These are phyloP conservation scores for Agrypnus murinus DNA, from an alignment of 2,888 invertebrate species.

Conservation along the genomic window DNA sequence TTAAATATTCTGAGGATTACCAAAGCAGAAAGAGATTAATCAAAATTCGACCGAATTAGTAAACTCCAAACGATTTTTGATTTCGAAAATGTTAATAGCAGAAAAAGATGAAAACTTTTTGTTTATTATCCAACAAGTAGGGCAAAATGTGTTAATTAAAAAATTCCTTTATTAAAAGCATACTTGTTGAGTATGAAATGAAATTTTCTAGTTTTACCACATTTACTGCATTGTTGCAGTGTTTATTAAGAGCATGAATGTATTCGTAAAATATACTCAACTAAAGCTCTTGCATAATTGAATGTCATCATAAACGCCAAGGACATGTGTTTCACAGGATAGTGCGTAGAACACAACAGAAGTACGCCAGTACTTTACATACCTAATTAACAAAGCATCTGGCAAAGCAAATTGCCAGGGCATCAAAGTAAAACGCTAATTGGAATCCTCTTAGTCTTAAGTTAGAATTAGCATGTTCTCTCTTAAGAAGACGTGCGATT, in stretches of 20 bases:
- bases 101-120: too few species aligned
- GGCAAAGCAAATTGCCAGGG: conserved; percentile 45
- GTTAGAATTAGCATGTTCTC: conserved; percentile 37
- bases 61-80: too few species aligned
- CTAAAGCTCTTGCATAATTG: conserved; percentile 33
- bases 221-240: too few species aligned
- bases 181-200: too few species aligned
- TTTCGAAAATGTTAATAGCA: too few species aligned
- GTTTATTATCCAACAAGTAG: too few species aligned
- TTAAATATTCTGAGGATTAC: not conserved
- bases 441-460: conserved; percentile 42
- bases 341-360: conserved; percentile 30
- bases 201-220: too few species aligned
- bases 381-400: conserved; percentile 48
- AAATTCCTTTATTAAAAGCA: too few species aligned
- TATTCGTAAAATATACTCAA: not conserved
- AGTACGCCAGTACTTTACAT: conserved; percentile 46
- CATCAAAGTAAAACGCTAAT: conserved; percentile 49
- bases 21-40: too few species aligned
- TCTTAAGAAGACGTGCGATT: conserved; percentile 19
- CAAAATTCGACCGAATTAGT: too few species aligned
- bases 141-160: too few species aligned
- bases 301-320: conserved; percentile 44
- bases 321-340: conserved; percentile 44
- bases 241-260: not conserved